Percentiles rank a stretch among this genome's conserved stretches.
Evolutionary conservation across 2,797 vertebrate species (phyloP).

Genomic region (Peromyscus eremicus): DNA sequence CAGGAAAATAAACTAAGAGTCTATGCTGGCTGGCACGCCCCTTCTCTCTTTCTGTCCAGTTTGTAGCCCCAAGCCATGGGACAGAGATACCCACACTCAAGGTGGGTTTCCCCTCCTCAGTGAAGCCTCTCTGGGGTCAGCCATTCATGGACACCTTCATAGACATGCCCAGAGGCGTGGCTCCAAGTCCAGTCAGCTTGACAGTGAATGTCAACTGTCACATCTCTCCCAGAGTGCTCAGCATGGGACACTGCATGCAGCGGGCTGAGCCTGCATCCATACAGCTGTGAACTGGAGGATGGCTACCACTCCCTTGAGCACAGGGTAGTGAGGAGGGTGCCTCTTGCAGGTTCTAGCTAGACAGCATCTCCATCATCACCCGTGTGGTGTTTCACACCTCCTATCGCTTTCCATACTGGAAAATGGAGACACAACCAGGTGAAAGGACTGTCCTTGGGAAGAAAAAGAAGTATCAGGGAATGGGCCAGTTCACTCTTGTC

Average conservation of each 20-base stretch:
- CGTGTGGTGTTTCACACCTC: accelerated
- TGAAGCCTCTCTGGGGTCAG: neutral
- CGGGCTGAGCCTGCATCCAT: neutral
- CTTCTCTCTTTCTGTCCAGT: neutral
- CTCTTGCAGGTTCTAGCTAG: neutral
- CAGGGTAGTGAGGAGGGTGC: neutral
- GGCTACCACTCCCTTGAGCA: neutral
- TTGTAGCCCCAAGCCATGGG: no score
- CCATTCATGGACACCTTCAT: neutral
- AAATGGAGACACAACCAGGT: neutral
- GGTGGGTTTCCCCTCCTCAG: neutral
- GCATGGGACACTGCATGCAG: accelerated
- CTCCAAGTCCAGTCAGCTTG: neutral
- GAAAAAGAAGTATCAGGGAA: neutral
- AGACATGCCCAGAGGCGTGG: neutral
- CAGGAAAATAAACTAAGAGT: neutral
- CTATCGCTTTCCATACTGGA: neutral
- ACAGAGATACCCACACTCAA: neutral
- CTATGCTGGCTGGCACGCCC: neutral
- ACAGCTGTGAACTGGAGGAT: neutral
- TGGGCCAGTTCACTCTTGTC: neutral
- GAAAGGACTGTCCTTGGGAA: neutral
- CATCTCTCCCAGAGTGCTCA: no score
- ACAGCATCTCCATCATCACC: neutral
- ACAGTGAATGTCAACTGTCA: neutral